Evolutionary conservation across 2,888 invertebrate genomes (phyloP), one percentile per base, ranked within the genome.

Genomic region (Ochropleura leucogaster): DNA sequence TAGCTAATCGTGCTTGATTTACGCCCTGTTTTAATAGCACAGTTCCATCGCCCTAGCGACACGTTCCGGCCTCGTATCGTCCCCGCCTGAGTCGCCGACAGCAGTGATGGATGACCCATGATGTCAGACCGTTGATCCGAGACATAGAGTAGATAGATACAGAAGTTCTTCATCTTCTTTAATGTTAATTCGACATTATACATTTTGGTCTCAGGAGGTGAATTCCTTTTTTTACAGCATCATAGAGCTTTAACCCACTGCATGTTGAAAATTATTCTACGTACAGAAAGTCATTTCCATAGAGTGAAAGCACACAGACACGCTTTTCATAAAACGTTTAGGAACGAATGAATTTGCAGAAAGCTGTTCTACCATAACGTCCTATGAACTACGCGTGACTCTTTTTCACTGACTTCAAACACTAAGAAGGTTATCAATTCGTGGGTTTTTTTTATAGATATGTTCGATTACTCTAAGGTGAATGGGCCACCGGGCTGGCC

Each of bases 41-140:
- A 20, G 55, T 47, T 57, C 30, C n/a, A 68, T 71, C 42, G 63
- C 65, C 65, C 73, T 78, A 63, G 62, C 71, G 60, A 84, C 84
- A 87, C 85, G 85, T 87, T 84, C 83, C 72, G 73, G 64, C 80
- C 85, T 86, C 87, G 85, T 87, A 86, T 85, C 76, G 75, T 65
- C 55, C 72, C 82, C 80, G 80, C 79, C 93, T 92, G 91, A 92
- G 89, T 85, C 87, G 90, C 71, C 66, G 91, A 91, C 91, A 91
- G 84, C 68, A 77, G 77, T 92, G 93, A 93, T 91, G 89, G 90
- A 93, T 92, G 89, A 87, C 87, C 77, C 75, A 51, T 46, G n/a
- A 42, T 53, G 75, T 57, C 64, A 63, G 68, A 55, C 68, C 80
- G 74, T 74, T 68, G 65, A 69, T 70, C 51, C 60, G 47, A 60